These are phyloP conservation scores for Calephelis virginiensis DNA, from an alignment of 1,140 invertebrate species.

Conservation along the genomic window DNA sequence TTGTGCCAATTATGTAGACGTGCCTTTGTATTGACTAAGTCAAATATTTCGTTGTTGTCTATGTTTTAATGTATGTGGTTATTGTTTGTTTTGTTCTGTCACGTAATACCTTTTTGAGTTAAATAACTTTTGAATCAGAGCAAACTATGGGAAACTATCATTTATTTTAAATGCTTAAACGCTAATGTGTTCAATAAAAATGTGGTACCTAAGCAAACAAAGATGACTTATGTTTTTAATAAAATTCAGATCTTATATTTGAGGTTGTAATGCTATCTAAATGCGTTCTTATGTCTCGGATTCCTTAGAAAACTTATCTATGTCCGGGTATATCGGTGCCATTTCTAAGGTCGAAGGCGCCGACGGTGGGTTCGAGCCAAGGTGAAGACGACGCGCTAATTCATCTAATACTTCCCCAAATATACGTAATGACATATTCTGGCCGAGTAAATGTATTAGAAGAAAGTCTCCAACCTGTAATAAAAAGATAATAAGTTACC, in stretches of 20 bases:
- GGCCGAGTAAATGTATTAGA: conserved; percentile 88
- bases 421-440: conserved; percentile 90
- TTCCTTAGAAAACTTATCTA: conserved; percentile 87
- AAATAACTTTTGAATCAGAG: no score
- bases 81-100: no score
- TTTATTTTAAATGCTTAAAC: no score
- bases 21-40: no score
- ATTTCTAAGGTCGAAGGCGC: conserved; percentile 91
- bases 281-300: conserved; percentile 84
- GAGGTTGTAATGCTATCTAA: neutral
- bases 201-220: no score
- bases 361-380: conserved; percentile 86
- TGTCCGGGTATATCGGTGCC: conserved; percentile 89
- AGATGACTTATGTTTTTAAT: no score
- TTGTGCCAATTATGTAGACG: no score
- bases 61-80: no score
- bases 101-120: no score
- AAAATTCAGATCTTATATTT: neutral
- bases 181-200: no score
- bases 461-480: conserved; percentile 90
- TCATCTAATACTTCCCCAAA: conserved; percentile 87
- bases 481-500: conserved; percentile 8
- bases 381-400: conserved; percentile 81
- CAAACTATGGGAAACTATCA: no score
- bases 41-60: no score